Evolutionary conservation across 2,888 invertebrate species (phyloP).

Genomic region (Mimas tiliae): DNA sequence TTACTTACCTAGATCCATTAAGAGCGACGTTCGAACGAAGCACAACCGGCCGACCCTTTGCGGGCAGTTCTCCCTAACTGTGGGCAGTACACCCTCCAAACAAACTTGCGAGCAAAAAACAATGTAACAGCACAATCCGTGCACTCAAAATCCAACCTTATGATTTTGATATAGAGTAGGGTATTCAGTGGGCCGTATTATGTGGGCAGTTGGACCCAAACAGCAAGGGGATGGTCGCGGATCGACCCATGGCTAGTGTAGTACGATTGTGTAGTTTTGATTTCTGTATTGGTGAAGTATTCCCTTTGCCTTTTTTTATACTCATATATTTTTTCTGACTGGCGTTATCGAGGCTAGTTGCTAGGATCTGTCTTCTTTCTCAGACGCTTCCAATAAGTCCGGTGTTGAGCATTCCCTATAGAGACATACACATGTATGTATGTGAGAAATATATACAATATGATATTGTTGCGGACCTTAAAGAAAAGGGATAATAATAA

Average conservation of each 20-base stretch:
- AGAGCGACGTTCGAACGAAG: slow-evolving; percentile 57
- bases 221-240: slow-evolving; percentile 66
- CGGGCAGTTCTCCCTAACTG: slow-evolving; percentile 80
- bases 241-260: slow-evolving; percentile 77
- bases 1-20: slow-evolving; percentile 28
- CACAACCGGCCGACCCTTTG: slow-evolving; percentile 77
- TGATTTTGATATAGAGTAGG: slow-evolving; percentile 17
- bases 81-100: slow-evolving; percentile 82
- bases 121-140: slow-evolving; percentile 54
- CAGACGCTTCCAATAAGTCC: too few relatives aligned
- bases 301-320: not conserved
- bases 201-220: slow-evolving; percentile 67
- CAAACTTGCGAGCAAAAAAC: slow-evolving; percentile 69
- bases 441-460: too few relatives aligned
- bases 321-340: not conserved
- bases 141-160: slow-evolving; percentile 50
- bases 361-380: too few relatives aligned
- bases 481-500: too few relatives aligned
- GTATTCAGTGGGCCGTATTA: slow-evolving; percentile 36
- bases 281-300: slow-evolving; percentile 53
- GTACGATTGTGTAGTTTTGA: slow-evolving; percentile 77
- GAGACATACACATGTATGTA: too few relatives aligned
- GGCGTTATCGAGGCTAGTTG: too few relatives aligned
- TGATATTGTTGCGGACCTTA: too few relatives aligned
- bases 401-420: too few relatives aligned